Percentiles rank a stretch among this genome's conserved stretches.
Evolutionary conservation across 2,113 vertebrate species (phyloP).

Genomic region (Nipponia nippon): DNA sequence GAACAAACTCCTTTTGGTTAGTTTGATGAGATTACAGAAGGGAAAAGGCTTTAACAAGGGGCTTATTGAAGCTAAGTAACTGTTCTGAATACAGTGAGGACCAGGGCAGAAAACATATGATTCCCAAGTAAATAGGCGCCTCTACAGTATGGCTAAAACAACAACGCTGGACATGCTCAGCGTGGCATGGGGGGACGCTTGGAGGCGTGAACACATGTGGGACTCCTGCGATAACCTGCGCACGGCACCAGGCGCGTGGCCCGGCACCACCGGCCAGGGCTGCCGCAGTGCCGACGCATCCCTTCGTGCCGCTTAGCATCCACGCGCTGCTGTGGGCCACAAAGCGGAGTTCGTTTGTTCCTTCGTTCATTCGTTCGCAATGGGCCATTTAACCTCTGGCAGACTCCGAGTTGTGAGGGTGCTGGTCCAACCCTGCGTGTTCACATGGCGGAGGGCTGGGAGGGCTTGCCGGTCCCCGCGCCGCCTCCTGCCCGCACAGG

Average conservation of each 20-base stretch:
- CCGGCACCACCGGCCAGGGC: not conserved
- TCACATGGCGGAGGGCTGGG: rapidly evolving
- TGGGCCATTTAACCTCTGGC: rapidly evolving
- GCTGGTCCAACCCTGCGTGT: rapidly evolving
- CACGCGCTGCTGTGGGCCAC: rapidly evolving
- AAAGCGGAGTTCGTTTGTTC: rapidly evolving
- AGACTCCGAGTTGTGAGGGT: not conserved
- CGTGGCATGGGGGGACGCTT: rapidly evolving
- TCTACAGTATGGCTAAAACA: not conserved
- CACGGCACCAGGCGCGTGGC: not conserved
- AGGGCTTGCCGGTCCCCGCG: rapidly evolving
- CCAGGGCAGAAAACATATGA: slow-evolving; percentile 52
- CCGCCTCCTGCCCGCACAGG: rapidly evolving
- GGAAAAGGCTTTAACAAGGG: slow-evolving; percentile 58
- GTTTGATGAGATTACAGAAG: slow-evolving; percentile 64
- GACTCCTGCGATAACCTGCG: not conserved
- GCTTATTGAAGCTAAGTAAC: slow-evolving; percentile 58
- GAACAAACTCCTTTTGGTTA: slow-evolving; percentile 63
- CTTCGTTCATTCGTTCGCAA: too few species aligned
- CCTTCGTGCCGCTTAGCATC: rapidly evolving
- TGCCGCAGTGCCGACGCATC: rapidly evolving
- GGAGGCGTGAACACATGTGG: not conserved
- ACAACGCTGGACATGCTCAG: not conserved
- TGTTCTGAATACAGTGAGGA: slow-evolving; percentile 55
- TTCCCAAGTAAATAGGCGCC: slow-evolving; percentile 26